Evolutionary conservation across 1,140 invertebrate genomes (phyloP), one percentile per base, ranked within the genome.

Genomic region (Musca vetustissima): DNA sequence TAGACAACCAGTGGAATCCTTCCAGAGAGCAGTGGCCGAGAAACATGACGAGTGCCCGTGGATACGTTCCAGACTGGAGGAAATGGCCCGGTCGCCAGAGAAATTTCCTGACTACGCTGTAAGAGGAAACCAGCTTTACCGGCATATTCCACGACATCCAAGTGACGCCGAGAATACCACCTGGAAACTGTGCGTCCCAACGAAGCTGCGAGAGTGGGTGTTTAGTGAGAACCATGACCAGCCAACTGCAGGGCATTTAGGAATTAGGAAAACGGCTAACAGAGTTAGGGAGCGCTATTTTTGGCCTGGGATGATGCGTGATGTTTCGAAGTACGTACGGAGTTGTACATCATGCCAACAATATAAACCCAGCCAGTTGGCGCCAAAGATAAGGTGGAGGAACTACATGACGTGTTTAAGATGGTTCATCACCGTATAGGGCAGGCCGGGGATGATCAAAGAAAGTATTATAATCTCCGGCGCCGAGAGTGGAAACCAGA

Each of bases 1-100:
- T 0, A 50, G 71, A 64, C 70, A 67, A 67, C 73, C 73, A 0
- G 21, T 50, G 19, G 49, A 50, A 50, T 50, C 49, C 28, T 8
- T 28, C 3, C 28, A 28, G 28, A 3, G 28, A 28, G 28, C 28
- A 28, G 28, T 52, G 49, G 49, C 17, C 9, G 15, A 49, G 19
- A 19, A n/a, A 17, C 15, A 17, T 6, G 49, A n/a, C 21, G n/a
- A 52, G 19, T n/a, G 49, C 17, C 49, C 28, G 3, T 28, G 28
- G 28, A 28, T 28, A 28, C 28, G 28, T 28, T 3, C 28, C 3
- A 28, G 8, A n/a, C 9, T 52, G 21, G 17, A n/a, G 49, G 21
- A 52, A 19, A 52, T 52, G 15, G n/a, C n/a, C n/a, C n/a, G n/a
- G n/a, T n/a, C n/a, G n/a, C n/a, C n/a, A 19, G n/a, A 52, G 21